These are phyloP conservation scores for Rhopalosiphum nymphaeae DNA, from an alignment of 2,888 invertebrate genomes.

Conservation along the genomic window DNA sequence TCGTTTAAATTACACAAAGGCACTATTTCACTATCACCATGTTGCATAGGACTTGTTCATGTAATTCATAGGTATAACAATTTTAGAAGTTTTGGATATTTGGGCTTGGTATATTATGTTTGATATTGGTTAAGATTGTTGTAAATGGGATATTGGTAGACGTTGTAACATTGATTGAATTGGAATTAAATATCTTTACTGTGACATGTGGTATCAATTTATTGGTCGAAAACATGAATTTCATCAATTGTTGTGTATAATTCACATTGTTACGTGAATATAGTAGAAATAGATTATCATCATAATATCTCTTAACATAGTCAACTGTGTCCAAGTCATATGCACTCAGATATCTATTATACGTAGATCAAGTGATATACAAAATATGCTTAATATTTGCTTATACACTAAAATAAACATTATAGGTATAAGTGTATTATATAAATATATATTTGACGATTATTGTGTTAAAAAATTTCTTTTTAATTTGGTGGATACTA, in stretches of 20 bases:
- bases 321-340: background rate
- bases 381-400: too few species aligned
- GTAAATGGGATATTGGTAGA: background rate
- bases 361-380: too few species aligned
- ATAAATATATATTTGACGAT: background rate
- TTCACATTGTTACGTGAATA: background rate
- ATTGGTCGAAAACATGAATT: background rate
- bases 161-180: background rate
- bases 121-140: background rate
- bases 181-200: background rate
- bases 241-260: background rate
- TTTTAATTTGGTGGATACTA: background rate
- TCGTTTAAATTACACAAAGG: background rate
- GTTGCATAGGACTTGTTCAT: background rate
- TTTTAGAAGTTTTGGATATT: background rate
- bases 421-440: background rate
- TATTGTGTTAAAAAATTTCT: background rate
- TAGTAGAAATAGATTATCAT: background rate
- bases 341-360: background rate
- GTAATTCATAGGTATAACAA: too few species aligned
- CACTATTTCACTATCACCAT: background rate
- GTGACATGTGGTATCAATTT: background rate
- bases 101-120: background rate
- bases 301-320: background rate
- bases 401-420: too few species aligned